Evolutionary conservation across 2,797 vertebrate species (phyloP).

Genomic region (Hapalemur alaotrensis): DNA sequence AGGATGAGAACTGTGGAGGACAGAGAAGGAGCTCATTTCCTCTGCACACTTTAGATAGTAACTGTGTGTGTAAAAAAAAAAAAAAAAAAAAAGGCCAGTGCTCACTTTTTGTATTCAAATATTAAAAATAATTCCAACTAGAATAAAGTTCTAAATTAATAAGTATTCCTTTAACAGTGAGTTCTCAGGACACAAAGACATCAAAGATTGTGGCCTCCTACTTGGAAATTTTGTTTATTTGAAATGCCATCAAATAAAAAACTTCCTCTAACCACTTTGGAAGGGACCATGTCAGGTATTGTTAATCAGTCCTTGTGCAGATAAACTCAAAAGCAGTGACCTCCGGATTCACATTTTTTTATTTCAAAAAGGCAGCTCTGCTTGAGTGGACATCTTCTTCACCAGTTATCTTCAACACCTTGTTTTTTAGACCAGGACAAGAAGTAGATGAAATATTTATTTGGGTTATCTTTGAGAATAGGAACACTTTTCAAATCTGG

Average conservation of each 20-base stretch:
- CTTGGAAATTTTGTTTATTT: background rate
- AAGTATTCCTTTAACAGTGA: no score
- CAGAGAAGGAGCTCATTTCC: background rate
- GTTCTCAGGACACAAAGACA: background rate
- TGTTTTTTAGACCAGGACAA: background rate
- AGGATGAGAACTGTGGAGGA: background rate
- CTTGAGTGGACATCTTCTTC: background rate
- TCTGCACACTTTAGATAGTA: constrained; percentile 34
- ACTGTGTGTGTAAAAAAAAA: constrained; percentile 36
- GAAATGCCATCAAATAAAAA: background rate
- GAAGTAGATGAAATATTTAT: background rate
- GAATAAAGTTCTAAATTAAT: constrained; percentile 8
- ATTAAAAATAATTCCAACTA: constrained; percentile 82
- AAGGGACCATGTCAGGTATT: background rate
- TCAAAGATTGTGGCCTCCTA: background rate
- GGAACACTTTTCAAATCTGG: background rate
- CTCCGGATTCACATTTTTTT: background rate
- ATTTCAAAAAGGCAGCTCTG: background rate
- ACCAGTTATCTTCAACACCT: background rate
- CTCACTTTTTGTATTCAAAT: constrained; percentile 85
- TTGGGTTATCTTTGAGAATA: background rate
- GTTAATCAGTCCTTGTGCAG: background rate
- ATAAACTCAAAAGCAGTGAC: background rate
- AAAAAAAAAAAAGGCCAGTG: constrained; percentile 34
- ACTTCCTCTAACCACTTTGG: background rate